These are phyloP conservation scores for Siniperca undulata DNA, from an alignment of 2,797 vertebrate genomes.

Conservation along the genomic window DNA sequence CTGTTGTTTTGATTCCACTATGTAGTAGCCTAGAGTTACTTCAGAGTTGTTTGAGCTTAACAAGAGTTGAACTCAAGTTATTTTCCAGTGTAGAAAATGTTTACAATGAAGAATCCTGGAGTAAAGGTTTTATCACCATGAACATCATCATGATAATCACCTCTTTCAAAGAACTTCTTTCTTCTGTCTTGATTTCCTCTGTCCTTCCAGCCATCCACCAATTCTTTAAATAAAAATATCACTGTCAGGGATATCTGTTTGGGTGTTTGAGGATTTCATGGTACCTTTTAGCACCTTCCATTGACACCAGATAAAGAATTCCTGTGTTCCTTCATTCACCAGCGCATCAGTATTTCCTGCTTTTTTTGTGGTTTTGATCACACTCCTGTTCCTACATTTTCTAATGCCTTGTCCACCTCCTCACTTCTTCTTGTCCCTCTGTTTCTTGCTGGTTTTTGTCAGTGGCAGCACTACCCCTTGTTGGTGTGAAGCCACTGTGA, in stretches of 20 bases:
- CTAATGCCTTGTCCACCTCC: not conserved
- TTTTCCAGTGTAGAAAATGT: slow-evolving; percentile 40
- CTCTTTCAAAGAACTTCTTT: not conserved
- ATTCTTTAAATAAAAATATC: not conserved
- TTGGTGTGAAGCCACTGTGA: slow-evolving; percentile 84
- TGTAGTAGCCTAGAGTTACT: not conserved
- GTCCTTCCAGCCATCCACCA: not conserved
- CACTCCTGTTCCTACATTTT: not conserved
- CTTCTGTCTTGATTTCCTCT: not conserved
- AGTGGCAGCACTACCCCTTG: slow-evolving; percentile 62
- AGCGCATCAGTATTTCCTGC: not conserved
- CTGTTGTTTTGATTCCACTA: not conserved
- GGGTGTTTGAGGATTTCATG: slow-evolving; percentile 4
- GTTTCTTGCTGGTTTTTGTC: slow-evolving; percentile 87
- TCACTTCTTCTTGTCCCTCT: slow-evolving; percentile 92
- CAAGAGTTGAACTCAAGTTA: slow-evolving; percentile 10
- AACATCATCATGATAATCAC: not conserved
- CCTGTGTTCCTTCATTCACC: slow-evolving; percentile 9
- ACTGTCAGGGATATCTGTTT: not conserved
- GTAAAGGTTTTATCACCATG: not conserved
- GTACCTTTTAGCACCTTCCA: not conserved
- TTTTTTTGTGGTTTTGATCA: slow-evolving; percentile 12
- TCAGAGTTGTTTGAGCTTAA: slow-evolving; percentile 2
- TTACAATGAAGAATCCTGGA: not conserved
- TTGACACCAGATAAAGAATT: slow-evolving; percentile 6